Base-by-base conservation (phyloP, 1,140 invertebrate genomes). In the Melipona quadrifasciata region DNA sequence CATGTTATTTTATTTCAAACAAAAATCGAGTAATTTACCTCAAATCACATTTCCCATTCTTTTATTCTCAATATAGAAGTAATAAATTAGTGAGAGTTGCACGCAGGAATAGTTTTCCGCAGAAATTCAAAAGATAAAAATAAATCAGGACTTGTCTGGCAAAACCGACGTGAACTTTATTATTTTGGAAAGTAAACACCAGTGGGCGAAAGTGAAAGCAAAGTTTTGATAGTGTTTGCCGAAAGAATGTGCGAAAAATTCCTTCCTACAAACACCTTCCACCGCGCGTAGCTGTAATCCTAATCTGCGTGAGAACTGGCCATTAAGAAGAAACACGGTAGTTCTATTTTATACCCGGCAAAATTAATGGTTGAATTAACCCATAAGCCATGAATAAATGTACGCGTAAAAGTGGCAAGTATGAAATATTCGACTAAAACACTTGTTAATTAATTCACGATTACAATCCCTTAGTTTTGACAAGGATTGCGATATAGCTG, bases 251-350 rank as follows among this genome's bases (percentile, higher is more conserved):
- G 77, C n/a, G 47, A 79, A 79, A 78, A 79, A 53, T 79, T 61
- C 34, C 74, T 27, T 76, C 74, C 74, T 64, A 76, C 77, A 39
- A 47, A 24, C 64, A 68, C 1, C 64, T 68, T 53, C 77, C 31
- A 12, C 31, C 4, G 51, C 51, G 12, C 8, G 64, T 79, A 68
- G 51, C 24, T n/a, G 27, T 58, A 68, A 79, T 79, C 77, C 64
- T 79, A 79, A 79, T 79, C 77, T 68, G 51, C 77, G 77, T 79
- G 77, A 79, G 77, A 79, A 79, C 77, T 53, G 65, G 77, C 77
- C 77, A 27, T 79, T 79, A 79, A 79, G 51, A 34, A 55, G 77
- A 68, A 68, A 79, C 77, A 53, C 77, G 64, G 64, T 79, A 79
- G 77, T 79, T 64, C 27, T 79, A 55, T 79, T 79, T 79, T 27